Conservation (phyloP, 1,140 invertebrate species). For the Drosophila ercepeae region DNA sequence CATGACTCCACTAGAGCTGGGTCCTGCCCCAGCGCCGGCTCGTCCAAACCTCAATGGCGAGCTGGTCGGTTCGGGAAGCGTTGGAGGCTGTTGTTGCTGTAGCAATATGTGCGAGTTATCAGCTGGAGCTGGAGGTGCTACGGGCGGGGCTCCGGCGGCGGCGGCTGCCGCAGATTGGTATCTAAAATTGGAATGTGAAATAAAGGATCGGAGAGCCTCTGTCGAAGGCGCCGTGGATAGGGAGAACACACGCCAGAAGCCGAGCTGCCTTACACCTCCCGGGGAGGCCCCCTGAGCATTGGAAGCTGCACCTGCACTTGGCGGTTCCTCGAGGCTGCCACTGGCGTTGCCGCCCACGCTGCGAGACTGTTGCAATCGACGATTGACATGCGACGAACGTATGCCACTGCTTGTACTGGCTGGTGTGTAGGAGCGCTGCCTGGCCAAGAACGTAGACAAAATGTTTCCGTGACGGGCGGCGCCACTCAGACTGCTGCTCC, state of each 20-base stretch:
- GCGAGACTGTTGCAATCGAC: constrained; percentile 63
- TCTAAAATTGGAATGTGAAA: constrained; percentile 72
- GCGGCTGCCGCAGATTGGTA: constrained; percentile 34
- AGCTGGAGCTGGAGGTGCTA: constrained; percentile 1
- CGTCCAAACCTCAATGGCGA: constrained; percentile 9
- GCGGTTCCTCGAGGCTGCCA: constrained; percentile 44
- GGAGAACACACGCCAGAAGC: constrained; percentile 66
- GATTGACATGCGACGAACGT: constrained; percentile 54
- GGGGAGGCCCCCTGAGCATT: constrained; percentile 12
- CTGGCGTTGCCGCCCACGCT: constrained; percentile 46
- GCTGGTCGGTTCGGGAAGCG: constrained; percentile 3
- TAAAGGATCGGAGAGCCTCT: constrained; percentile 62
- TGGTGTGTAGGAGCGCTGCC: constrained; percentile 63
- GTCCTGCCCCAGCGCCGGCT: background rate
- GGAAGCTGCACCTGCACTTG: constrained; percentile 3
- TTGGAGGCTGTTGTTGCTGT: constrained; percentile 21
- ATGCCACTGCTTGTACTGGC: constrained; percentile 36
- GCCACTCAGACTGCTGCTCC: constrained; percentile 45
- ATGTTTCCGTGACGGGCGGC: constrained; percentile 36
- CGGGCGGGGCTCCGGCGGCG: constrained; percentile 4
- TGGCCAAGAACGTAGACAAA: constrained; percentile 46
- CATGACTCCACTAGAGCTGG: constrained; percentile 31
- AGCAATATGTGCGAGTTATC: constrained; percentile 56
- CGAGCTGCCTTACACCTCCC: constrained; percentile 49
- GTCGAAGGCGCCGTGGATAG: constrained; percentile 66